Evolutionary conservation across 1,140 invertebrate genomes (phyloP).

Genomic region (Neocloeon triangulifer): DNA sequence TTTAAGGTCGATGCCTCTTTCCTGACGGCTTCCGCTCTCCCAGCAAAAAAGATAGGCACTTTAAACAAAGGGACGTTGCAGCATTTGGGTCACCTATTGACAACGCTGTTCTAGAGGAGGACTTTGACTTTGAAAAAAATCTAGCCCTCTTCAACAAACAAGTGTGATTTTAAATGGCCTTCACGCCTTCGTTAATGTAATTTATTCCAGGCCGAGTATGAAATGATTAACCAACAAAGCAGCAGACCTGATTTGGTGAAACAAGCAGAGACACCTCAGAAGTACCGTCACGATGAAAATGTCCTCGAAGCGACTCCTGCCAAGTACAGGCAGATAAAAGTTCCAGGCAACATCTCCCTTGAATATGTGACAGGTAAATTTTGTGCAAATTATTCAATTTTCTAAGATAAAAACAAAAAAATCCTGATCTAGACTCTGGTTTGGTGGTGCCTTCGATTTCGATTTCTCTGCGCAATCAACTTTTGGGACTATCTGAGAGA

Average conservation of each 20-base stretch:
- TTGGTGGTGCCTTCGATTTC: conserved; percentile 55
- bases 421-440: conserved; percentile 33
- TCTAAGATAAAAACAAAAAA: too few species aligned
- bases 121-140: conserved; percentile 90
- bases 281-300: conserved; percentile 66
- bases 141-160: conserved; percentile 72
- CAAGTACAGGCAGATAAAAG: conserved; percentile 41
- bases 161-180: conserved; percentile 11
- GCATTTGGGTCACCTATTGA: conserved; percentile 35
- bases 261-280: conserved; percentile 19
- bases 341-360: conserved; percentile 31
- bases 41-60: conserved; percentile 20
- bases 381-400: too few species aligned
- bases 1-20: conserved; percentile 10
- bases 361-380: conserved; percentile 47
- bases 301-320: conserved; percentile 41
- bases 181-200: conserved; percentile 1
- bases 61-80: conserved; percentile 25
- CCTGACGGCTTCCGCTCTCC: conserved; percentile 15
- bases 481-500: conserved; percentile 39
- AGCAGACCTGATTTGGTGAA: conserved; percentile 41
- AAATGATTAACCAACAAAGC: conserved; percentile 53
- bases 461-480: conserved; percentile 31
- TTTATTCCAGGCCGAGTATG: conserved; percentile 34
- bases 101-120: conserved; percentile 29